These are phyloP conservation scores for Asobara japonica DNA, from an alignment of 1,140 invertebrate genomes.

Conservation along the genomic window DNA sequence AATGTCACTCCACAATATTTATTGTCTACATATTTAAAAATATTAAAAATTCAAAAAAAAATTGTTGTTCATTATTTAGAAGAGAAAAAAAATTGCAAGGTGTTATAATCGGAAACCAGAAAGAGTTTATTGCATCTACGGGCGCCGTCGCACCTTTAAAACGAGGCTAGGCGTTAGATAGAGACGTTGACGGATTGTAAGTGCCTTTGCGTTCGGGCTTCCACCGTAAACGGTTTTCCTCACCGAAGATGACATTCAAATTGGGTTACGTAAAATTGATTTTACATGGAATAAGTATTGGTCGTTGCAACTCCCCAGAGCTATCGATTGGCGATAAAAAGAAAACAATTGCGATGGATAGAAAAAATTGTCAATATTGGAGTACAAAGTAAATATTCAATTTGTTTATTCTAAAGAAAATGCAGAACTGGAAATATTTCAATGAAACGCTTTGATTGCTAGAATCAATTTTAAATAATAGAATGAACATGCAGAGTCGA, in stretches of 20 bases:
- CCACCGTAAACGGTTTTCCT: conserved; percentile 41
- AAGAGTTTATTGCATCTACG: not conserved
- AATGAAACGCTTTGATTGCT: no score
- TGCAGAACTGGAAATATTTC: not conserved
- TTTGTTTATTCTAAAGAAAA: no score
- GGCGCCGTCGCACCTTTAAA: not conserved
- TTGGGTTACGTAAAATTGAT: conserved; percentile 59
- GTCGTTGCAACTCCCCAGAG: conserved; percentile 29
- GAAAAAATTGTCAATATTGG: not conserved
- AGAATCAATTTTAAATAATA: no score
- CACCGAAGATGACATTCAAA: conserved; percentile 54
- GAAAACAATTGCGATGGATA: not conserved
- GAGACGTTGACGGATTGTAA: conserved; percentile 3
- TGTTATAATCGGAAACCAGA: not conserved
- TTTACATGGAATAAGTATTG: conserved; percentile 57
- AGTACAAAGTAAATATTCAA: no score
- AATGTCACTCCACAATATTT: no score
- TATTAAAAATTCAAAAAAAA: no score
- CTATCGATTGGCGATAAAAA: conserved; percentile 22
- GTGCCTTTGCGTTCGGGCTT: conserved; percentile 2
- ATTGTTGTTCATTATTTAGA: no score
- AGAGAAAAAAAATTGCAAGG: not conserved
- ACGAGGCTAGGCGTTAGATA: not conserved
- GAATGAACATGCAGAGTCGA: no score
- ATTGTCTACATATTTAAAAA: no score